Evolutionary conservation across 2,113 vertebrate genomes (phyloP), one percentile per base, ranked within the genome.

Genomic region (Myotis brandtii): DNA sequence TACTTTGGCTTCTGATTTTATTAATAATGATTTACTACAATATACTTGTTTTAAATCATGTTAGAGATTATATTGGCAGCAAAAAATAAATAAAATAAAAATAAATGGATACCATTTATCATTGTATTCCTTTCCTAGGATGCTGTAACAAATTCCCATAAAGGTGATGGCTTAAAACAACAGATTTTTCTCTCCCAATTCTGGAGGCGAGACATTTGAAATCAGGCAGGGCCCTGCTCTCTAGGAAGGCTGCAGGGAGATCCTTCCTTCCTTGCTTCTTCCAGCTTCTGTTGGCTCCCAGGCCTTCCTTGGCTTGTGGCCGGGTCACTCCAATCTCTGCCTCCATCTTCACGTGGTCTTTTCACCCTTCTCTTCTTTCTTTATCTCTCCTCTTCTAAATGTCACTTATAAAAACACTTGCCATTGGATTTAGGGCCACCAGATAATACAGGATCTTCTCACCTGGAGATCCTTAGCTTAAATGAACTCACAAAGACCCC

Each of bases 1-100:
- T 92, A 96, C 67, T 48, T 92, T 96, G 76, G 70, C 37, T 86
- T 82, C 4, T 80, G 79, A 48, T 97, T 97, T 82, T 95, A 94
- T 86, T 87, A 90, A 83, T 76, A 97, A 83, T 20, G 13, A 84
- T 85, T 96, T 83, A 91, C 95, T 95, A 50, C 1, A 69, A 59
- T 97, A 95, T 64, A n/a, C 76, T 96, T 86, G 94, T 66, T 67
- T 87, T 46, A 62, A 96, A 88, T 91, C n/a, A 81, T 48, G 0
- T 81, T 85, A 89, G n/a, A 96, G 52, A 32, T 86, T 94, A 95
- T 91, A 54, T 72, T 50, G 9, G 56, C 54, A 62, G 25, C 34
- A 91, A 95, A 43, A 84, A 54, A 93, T 4, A 75, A 76, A 11
- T 76, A 32, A 76, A 66, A 66, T 76, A 18, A 91, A 70, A 73